Evolutionary conservation across 2,797 vertebrate genomes (phyloP), one percentile per base, ranked within the genome.

Genomic region (Hoplostethus mediterraneus): DNA sequence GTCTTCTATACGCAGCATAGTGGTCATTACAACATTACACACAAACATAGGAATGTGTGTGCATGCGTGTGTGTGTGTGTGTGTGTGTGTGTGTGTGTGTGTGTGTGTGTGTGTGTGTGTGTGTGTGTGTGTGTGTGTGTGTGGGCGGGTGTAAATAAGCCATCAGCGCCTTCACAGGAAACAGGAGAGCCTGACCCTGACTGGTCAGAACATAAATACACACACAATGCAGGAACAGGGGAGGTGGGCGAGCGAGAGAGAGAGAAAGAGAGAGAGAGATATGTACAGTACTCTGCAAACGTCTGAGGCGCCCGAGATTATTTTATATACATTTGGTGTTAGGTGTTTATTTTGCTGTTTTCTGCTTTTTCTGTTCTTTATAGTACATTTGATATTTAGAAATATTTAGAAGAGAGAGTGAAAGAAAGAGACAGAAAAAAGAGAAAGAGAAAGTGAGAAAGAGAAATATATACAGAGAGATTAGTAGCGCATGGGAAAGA

Each of bases 111-210:
- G 28, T 56, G 52, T 61, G 55, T 61, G 58, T 78, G 44, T 81
- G 31, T 67, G 17, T 73, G 63, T 64, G 59, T 56, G 52, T 61
- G 55, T 61, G 58, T 78, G 44, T 81, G 31, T 67, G 17, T 73
- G 63, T 64, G 59, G 75, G 79, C 25, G 47, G 48, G 57, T 67
- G 70, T 85, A 90, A 90, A 87, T 81, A 88, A 90, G 61, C 80
- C 49, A 76, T 89, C 85, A 85, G 61, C 38, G 44, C 63, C 71
- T 77, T 80, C 52, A 71, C 76, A 89, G 88, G 86, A 92, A 92
- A 90, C 84, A 77, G 59, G 81, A 88, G 79, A 83, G 75, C 79
- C 73, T 81, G 83, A 89, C 82, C 91, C 62, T 42, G 61, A 64
- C 25, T 47, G 33, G 48, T 67, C 67, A 52, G 38, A 72, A 71